Percentiles rank a stretch among this genome's conserved stretches.
These are phyloP conservation scores for Dendrolimus kikuchii DNA, from an alignment of 1,140 invertebrate genomes.

Conservation along the genomic window DNA sequence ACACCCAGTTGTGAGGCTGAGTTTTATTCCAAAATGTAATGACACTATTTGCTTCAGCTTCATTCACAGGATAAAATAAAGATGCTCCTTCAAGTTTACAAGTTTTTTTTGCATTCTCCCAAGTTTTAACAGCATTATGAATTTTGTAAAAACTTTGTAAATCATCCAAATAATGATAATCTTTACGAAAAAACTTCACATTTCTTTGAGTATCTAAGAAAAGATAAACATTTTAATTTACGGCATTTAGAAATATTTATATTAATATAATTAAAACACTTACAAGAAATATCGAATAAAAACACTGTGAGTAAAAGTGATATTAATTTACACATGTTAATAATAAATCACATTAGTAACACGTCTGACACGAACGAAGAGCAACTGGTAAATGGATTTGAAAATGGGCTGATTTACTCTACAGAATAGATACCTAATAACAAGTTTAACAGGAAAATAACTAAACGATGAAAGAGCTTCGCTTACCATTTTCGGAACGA, in stretches of 20 bases:
- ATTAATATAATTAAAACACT: not conserved
- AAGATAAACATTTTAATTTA: not conserved
- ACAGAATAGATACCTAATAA: too few relatives aligned
- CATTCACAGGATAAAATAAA: conserved; percentile 45
- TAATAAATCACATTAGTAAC: too few relatives aligned
- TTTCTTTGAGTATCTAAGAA: conserved; percentile 21
- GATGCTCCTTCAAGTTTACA: conserved; percentile 42
- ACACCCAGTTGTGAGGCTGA: conserved; percentile 28
- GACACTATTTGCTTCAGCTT: conserved; percentile 31
- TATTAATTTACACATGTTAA: too few relatives aligned
- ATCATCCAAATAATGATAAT: conserved; percentile 27
- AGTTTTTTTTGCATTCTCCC: conserved; percentile 32
- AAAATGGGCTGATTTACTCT: too few relatives aligned
- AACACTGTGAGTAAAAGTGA: too few relatives aligned
- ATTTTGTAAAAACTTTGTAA: conserved; percentile 40
- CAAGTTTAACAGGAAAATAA: too few relatives aligned
- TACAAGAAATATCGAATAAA: not conserved
- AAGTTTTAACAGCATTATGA: conserved; percentile 34
- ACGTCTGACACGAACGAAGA: too few relatives aligned
- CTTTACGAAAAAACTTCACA: conserved; percentile 29
- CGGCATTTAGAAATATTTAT: not conserved
- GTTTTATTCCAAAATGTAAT: conserved; percentile 34
- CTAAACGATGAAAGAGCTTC: too few relatives aligned
- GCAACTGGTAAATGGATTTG: too few relatives aligned
- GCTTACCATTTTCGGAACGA: too few relatives aligned